A percentile compares a stretch with the other conserved stretches of the same genome.
phyloP scores from a whole-genome alignment of 2,797 vertebrate species.

The Champsocephalus gunnari region DNA sequence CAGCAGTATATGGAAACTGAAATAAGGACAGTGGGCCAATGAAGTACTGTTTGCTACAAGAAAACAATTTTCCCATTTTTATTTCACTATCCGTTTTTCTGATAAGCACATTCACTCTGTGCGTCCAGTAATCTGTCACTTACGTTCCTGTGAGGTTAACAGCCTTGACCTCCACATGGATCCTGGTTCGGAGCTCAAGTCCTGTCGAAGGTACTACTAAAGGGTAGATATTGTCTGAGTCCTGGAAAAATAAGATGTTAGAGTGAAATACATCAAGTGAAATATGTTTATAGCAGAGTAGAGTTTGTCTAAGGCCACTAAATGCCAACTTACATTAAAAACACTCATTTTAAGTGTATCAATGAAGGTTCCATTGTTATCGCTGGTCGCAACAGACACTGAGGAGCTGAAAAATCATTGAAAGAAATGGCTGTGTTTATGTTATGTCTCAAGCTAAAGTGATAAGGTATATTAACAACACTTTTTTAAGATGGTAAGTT shows the following conservation, averaged over 20 bases:
- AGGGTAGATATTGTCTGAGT: slow-evolving; percentile 59
- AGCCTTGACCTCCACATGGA: slow-evolving; percentile 84
- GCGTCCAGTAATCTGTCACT: slow-evolving; percentile 36
- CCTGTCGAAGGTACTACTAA: slow-evolving; percentile 76
- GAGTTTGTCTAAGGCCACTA: neutral
- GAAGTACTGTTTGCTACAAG: slow-evolving; percentile 5
- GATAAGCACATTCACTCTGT: neutral
- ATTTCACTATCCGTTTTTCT: slow-evolving; percentile 13
- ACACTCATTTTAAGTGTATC: slow-evolving; percentile 82
- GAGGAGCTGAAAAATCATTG: slow-evolving; percentile 77
- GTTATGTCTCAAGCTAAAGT: neutral
- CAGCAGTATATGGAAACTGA: slow-evolving; percentile 84
- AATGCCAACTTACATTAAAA: slow-evolving; percentile 75
- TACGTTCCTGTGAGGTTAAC: slow-evolving; percentile 86
- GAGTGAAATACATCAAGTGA: neutral
- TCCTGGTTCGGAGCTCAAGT: slow-evolving; percentile 70
- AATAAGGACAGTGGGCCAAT: slow-evolving; percentile 25
- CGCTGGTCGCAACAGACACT: slow-evolving; percentile 83
- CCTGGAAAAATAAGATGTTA: slow-evolving; percentile 59
- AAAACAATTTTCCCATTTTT: neutral
- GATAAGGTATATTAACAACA: neutral
- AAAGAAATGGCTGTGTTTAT: neutral
- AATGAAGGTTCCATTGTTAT: slow-evolving; percentile 86
- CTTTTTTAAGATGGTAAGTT: neutral
- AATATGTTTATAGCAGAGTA: neutral